Evolutionary conservation across 2,113 vertebrate species (phyloP), one percentile per base, ranked within the genome.

Genomic region (Catharus fuscescens): DNA sequence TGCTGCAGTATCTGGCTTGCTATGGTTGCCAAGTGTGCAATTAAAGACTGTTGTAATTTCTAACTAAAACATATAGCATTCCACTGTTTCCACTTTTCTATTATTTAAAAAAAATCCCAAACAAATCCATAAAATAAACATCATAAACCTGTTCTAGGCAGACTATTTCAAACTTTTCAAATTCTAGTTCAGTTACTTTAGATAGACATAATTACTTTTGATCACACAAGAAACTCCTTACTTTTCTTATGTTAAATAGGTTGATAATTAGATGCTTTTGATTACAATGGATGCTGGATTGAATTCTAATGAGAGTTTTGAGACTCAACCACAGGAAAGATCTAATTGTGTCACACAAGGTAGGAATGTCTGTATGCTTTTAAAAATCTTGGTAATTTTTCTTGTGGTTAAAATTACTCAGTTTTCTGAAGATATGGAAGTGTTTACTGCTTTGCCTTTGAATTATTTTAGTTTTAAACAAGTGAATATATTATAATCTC

Each of bases 391-490:
- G 19, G 2, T 69, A 9, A 25, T 84, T 86, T 88, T 94, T 83
- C 19, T 34, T 80, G 38, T 34, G 14, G 18, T 72, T 94, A 52
- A 61, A 92, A 82, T 59, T 5, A 67, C 14, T 19, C 45, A 14
- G 12, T 95, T 88, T 91, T 48, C 14, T 77, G 60, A 70, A 62
- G 45, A 80, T 77, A 69, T 0, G 1, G 34, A 66, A 71, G 8
- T 14, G 47, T 87, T 73, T 54, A 76, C 18, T 71, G 18, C 26
- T 78, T 65, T 77, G 36, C 8, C 24, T 54, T 90, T 69, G 4
- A 76, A 80, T 92, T 82, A 90, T 40, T 87, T 77, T 62, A 29
- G 25, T 86, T 80, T 93, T 72, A 44, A 47, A 85, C 11, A 54
- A 61, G 28, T 38, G 8, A 86, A 50, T 9, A n/a, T 31, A 70